These are phyloP conservation scores for Galeruca laticollis DNA, from an alignment of 2,888 invertebrate genomes.

Conservation along the genomic window DNA sequence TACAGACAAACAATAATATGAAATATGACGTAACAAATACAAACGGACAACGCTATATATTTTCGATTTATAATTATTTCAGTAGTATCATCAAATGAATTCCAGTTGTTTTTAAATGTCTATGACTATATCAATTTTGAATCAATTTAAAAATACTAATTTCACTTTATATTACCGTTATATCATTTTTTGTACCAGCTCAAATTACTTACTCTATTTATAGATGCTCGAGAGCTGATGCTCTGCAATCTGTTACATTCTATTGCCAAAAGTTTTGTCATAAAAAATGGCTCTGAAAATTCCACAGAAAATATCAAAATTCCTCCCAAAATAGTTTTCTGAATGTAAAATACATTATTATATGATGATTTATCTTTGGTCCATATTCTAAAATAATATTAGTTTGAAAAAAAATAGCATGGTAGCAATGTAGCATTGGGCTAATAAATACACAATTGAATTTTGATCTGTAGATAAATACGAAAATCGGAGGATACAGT, in stretches of 20 bases:
- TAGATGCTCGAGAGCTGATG: conserved; percentile 68
- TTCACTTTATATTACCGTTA: neutral
- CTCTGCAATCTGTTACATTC: conserved; percentile 74
- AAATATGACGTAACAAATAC: no score
- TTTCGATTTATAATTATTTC: no score
- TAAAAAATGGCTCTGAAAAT: conserved; percentile 79
- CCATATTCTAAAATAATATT: conserved; percentile 44
- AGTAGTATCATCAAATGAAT: no score
- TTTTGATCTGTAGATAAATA: neutral
- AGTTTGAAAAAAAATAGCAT: neutral
- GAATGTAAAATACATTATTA: conserved; percentile 69
- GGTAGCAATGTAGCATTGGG: conserved; percentile 27
- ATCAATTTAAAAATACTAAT: conserved; percentile 11
- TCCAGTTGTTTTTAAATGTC: neutral
- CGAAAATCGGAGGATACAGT: no score
- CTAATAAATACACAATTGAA: conserved; percentile 6
- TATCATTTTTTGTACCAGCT: neutral
- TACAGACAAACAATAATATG: no score
- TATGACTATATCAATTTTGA: conserved; percentile 1
- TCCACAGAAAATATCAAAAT: conserved; percentile 77
- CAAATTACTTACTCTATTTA: conserved; percentile 69
- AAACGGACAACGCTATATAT: no score
- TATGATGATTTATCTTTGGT: conserved; percentile 57
- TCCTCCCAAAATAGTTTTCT: conserved; percentile 77
- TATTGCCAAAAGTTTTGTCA: conserved; percentile 75